Conservation (phyloP, 2,888 invertebrate species). For the Labia minor region DNA sequence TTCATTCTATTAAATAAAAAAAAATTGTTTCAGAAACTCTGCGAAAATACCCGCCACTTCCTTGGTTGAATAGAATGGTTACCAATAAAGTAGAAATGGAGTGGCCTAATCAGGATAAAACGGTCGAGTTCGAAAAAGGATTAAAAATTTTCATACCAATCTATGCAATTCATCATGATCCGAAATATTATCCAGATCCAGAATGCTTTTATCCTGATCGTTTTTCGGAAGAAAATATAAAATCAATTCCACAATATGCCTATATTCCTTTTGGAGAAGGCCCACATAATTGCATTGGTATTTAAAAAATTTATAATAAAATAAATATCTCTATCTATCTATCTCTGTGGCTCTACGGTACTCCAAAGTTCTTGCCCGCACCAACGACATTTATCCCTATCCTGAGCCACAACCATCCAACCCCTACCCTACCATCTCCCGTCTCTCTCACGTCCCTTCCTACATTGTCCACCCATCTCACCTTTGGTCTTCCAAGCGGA, state of each 20-base stretch:
- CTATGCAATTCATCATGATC: constrained; percentile 39
- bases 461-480: too few species aligned
- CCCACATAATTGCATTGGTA: constrained; percentile 36
- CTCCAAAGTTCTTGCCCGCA: too few species aligned
- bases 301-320: neutral
- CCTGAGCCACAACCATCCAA: too few species aligned
- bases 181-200: constrained; percentile 40
- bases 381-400: too few species aligned
- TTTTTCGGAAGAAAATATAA: constrained; percentile 35
- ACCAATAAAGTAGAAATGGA: constrained; percentile 38
- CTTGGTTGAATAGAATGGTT: constrained; percentile 41
- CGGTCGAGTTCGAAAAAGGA: constrained; percentile 27
- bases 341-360: too few species aligned
- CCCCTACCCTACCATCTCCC: too few species aligned
- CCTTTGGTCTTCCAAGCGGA: too few species aligned
- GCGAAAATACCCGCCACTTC: constrained; percentile 44
- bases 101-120: constrained; percentile 27
- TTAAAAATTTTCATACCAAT: constrained; percentile 34
- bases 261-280: constrained; percentile 38
- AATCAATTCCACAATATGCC: constrained; percentile 25
- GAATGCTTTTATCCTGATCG: constrained; percentile 43
- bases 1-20: too few species aligned
- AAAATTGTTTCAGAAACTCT: too few species aligned
- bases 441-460: too few species aligned
- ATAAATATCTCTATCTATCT: too few species aligned